Evolutionary conservation across 2,888 invertebrate genomes (phyloP).

Genomic region (Lasioglossum oenotherae): DNA sequence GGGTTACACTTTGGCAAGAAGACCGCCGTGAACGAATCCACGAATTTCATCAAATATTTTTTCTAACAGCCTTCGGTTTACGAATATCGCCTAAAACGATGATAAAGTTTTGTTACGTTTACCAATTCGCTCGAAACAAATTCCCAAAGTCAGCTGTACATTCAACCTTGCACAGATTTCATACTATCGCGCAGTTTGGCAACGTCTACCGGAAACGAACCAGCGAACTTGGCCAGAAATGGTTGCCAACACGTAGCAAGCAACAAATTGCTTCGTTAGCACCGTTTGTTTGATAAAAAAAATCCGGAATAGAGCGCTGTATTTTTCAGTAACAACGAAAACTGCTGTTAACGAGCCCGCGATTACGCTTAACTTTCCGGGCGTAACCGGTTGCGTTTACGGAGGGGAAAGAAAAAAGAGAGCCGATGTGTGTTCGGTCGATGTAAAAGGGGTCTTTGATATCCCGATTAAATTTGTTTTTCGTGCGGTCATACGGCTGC

Average conservation of each 20-base stretch:
- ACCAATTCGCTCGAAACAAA: neutral
- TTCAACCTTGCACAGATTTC: neutral
- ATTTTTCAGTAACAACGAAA: neutral
- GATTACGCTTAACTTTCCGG: neutral
- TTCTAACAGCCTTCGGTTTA: no score
- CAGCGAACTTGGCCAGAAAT: neutral
- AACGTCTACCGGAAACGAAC: neutral
- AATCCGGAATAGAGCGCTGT: neutral
- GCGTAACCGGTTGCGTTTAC: neutral
- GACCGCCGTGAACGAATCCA: neutral
- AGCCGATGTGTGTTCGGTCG: neutral
- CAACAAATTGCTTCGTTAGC: neutral
- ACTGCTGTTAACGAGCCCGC: neutral
- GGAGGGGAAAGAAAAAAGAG: neutral
- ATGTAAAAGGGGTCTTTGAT: conserved; percentile 31
- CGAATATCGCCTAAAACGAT: neutral
- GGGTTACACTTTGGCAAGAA: neutral
- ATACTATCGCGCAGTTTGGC: neutral
- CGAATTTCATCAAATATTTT: neutral
- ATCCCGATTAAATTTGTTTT: conserved; percentile 61
- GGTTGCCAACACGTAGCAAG: neutral
- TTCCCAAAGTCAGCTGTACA: neutral
- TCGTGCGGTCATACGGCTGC: conserved; percentile 30
- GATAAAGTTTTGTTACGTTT: neutral
- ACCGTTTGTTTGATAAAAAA: neutral